These are phyloP conservation scores for Stenodera caucasica DNA, from an alignment of 2,888 invertebrate genomes.

Conservation along the genomic window DNA sequence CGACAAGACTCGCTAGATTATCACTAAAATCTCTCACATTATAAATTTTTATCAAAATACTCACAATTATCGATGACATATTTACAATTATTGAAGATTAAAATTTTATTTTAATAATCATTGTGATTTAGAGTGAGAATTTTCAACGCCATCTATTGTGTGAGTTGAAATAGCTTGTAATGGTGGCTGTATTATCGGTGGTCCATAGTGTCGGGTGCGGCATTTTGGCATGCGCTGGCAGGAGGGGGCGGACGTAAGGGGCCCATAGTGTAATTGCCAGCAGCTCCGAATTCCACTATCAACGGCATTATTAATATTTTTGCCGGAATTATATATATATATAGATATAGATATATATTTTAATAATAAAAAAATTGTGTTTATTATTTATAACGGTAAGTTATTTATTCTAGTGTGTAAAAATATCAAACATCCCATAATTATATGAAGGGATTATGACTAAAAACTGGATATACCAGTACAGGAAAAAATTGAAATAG, in stretches of 20 bases:
- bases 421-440: constrained; percentile 39
- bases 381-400: constrained; percentile 40
- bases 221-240: constrained; percentile 44
- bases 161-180: neutral
- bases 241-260: constrained; percentile 26
- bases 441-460: constrained; percentile 37
- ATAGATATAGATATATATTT: too few species aligned
- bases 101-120: too few species aligned
- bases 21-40: too few species aligned
- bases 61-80: too few species aligned
- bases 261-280: constrained; percentile 29
- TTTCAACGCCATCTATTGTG: neutral
- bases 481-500: constrained; percentile 43
- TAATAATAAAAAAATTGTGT: neutral
- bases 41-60: too few species aligned
- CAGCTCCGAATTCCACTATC: constrained; percentile 36
- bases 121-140: neutral
- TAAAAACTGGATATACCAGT: constrained; percentile 39
- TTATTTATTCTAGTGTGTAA: constrained; percentile 41
- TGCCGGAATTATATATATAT: neutral
- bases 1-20: neutral
- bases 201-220: constrained; percentile 49
- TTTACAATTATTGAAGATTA: too few species aligned
- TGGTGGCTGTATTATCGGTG: constrained; percentile 32
- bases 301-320: constrained; percentile 35